A percentile compares a stretch with the other conserved stretches of the same genome.
Evolutionary conservation across 2,797 vertebrate species (phyloP).

Genomic region (Eulemur mongoz): DNA sequence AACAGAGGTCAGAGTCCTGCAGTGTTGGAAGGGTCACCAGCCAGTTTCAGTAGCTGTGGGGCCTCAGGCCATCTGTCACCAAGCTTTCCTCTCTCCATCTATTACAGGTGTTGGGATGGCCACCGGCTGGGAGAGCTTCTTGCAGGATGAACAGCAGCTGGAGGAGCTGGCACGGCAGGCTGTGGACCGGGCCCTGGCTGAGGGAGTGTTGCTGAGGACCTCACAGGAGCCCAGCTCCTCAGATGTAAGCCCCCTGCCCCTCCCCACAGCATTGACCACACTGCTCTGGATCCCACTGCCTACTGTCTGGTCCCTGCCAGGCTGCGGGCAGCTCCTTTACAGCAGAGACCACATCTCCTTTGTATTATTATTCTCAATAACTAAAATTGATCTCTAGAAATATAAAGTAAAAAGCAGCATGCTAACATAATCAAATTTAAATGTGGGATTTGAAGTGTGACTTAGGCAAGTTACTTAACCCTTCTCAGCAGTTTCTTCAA

Average conservation of each 20-base stretch:
- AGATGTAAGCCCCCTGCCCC: conserved; percentile 85
- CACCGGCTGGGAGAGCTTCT: conserved; percentile 78
- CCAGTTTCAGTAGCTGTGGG: background rate
- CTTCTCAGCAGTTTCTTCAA: conserved; percentile 35
- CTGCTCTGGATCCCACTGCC: background rate
- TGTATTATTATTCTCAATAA: background rate
- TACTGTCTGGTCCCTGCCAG: background rate
- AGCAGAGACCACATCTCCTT: background rate
- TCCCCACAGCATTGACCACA: background rate
- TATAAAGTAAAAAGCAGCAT: background rate
- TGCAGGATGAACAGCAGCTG: conserved; percentile 82
- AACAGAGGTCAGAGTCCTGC: background rate
- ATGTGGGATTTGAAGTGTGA: conserved; percentile 6
- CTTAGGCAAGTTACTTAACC: conserved; percentile 11
- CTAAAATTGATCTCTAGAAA: conserved; percentile 39
- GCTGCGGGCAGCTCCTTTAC: background rate
- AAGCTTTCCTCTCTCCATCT: background rate
- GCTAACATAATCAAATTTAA: conserved; percentile 12
- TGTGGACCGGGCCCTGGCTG: conserved; percentile 90
- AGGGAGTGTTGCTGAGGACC: conserved; percentile 93
- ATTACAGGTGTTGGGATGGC: conserved; percentile 78
- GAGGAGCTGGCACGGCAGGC: conserved; percentile 86
- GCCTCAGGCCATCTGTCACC: background rate
- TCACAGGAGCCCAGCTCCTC: conserved; percentile 88
- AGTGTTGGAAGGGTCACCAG: background rate